Base-by-base conservation (phyloP, 2,113 vertebrate species). In the Conger conger region DNA sequence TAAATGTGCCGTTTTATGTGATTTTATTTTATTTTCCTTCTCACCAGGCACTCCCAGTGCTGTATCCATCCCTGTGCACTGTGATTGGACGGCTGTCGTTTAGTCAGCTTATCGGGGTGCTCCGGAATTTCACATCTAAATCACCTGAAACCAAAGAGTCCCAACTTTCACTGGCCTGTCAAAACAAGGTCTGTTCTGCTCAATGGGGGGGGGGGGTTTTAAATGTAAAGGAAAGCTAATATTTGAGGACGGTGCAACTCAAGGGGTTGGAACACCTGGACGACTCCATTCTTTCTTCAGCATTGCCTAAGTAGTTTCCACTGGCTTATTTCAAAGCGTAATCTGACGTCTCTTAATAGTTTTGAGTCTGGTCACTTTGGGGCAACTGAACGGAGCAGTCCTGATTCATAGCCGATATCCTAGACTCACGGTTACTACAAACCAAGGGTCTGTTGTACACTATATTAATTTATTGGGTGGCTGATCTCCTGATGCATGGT, bases 121-220 rank as follows among this genome's bases (percentile, higher is more conserved):
- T 99, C 73, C 95, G 94, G 89, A 94, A 96, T 81, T 91, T 99
- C 40, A 96, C 92, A 1, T 83, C 76, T 9, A 60, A 90, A 36
- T 87, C 94, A 0, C 91, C 94, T 0, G 93, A 96, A 88, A 91
- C 89, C 85, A 80, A 86, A 1, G 88, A 94, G 88, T 60, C 92
- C 6, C 87, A 93, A 0, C 93, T 98, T 0, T 83, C 94, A 0
- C 89, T 96, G 89, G 93, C 96, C 1, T 96, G 98, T 91, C 97
- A 97, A 93, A 99, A 98, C 88, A 97, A 97, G 97, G 98, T 99
- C 1, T 27, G 84, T 27, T 4, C 27, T 73, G 45, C 45, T 50
- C 45, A 50, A 13, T 68, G 4, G 4, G 57, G 17, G 17, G 18
- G 57, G 11, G 57, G 27, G 57, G 20, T 27, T 9, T 63, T 27